These are phyloP conservation scores for Sphinx pinastri DNA, from an alignment of 2,888 invertebrate species.

Conservation along the genomic window DNA sequence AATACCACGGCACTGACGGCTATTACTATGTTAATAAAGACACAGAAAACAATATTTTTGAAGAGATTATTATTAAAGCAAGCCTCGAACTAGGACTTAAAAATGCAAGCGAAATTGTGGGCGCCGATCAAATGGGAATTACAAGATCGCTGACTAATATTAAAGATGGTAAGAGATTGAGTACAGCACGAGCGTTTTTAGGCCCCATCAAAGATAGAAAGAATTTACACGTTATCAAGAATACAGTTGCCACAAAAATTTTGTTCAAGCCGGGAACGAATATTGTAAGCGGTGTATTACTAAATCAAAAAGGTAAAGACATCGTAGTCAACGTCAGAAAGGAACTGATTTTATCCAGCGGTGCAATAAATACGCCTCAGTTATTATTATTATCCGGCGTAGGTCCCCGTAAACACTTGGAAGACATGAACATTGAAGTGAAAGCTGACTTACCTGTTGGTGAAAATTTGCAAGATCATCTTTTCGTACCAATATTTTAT, in stretches of 20 bases:
- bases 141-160: slow-evolving; percentile 70
- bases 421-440: slow-evolving; percentile 62
- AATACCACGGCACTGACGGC: slow-evolving; percentile 67
- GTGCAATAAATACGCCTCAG: slow-evolving; percentile 79
- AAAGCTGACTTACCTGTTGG: slow-evolving; percentile 78
- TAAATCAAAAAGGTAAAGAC: slow-evolving; percentile 60
- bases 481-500: slow-evolving; percentile 65
- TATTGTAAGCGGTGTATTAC: slow-evolving; percentile 66
- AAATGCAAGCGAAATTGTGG: slow-evolving; percentile 65
- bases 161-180: slow-evolving; percentile 73
- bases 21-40: slow-evolving; percentile 65
- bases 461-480: slow-evolving; percentile 80
- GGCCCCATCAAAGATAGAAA: slow-evolving; percentile 59
- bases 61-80: slow-evolving; percentile 60
- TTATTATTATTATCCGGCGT: slow-evolving; percentile 80
- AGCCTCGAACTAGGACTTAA: slow-evolving; percentile 72
- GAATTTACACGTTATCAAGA: slow-evolving; percentile 76
- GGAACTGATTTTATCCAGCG: slow-evolving; percentile 80
- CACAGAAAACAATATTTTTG: slow-evolving; percentile 44
- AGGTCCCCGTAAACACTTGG: slow-evolving; percentile 72
- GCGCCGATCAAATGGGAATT: slow-evolving; percentile 75
- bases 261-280: slow-evolving; percentile 77
- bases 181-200: slow-evolving; percentile 82
- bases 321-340: slow-evolving; percentile 65
- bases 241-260: slow-evolving; percentile 80